Conservation (phyloP, 2,113 vertebrate genomes). For the Ctenomys sociabilis region DNA sequence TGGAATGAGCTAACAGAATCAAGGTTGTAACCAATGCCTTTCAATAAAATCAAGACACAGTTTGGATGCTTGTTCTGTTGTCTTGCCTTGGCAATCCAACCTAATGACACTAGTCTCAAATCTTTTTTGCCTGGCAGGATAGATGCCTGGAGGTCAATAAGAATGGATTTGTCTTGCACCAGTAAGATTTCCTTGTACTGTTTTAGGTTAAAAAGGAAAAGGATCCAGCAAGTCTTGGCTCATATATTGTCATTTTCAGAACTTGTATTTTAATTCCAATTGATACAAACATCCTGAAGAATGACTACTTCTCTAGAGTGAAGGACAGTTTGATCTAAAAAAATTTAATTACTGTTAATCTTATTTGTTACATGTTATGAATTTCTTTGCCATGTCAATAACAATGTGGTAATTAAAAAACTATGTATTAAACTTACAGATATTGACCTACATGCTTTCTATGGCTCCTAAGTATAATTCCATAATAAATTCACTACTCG, state of each 20-base stretch:
- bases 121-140: background rate
- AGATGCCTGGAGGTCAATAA: background rate
- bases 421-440: background rate
- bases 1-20: background rate
- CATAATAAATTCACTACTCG: slow-evolving; percentile 22
- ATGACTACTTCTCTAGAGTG: background rate
- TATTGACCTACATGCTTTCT: background rate
- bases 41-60: background rate
- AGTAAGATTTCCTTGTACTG: background rate
- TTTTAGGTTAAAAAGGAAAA: background rate
- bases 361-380: background rate
- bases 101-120: background rate
- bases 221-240: background rate
- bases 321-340: background rate
- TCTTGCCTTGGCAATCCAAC: background rate
- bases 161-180: background rate
- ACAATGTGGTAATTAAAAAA: background rate
- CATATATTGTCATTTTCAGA: background rate
- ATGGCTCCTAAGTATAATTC: background rate
- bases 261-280: background rate
- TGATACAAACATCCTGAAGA: background rate
- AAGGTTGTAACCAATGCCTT: background rate
- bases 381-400: background rate
- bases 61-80: background rate
- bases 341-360: background rate